Evolutionary conservation across 1,140 invertebrate species (phyloP), one percentile per base, ranked within the genome.

Genomic region (Heliconius hewitsoni): DNA sequence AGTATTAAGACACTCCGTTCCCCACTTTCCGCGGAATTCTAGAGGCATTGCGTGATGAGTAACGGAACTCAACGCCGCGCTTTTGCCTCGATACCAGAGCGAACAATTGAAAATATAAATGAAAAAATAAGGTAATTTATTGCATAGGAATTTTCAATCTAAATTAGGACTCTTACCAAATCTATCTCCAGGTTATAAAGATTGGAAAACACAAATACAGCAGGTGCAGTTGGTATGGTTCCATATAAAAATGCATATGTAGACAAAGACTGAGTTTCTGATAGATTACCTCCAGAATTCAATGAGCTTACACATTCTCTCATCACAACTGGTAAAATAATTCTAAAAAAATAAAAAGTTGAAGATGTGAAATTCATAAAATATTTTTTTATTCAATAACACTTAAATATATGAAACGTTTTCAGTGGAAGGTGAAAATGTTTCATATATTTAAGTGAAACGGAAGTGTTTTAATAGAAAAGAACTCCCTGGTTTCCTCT

Each of bases 161-260:
- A 57, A 3, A 9, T 57, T n/a, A 23, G 8, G 8, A 3, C 60
- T 30, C 95, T 95, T 95, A 98, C 97, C 95, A 98, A 95, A 94
- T 99, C 98, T 82, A 98, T 96, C 90, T 98, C 98, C 16, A 98
- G 87, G 82, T 97, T 96, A 90, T 99, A 99, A 77, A 98, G 96
- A 55, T 97, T 96, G 3, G 98, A 98, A 93, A 99, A 99, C 9
- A 99, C 98, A 94, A 99, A 99, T 8, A 99, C 97, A 60, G 98
- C 98, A 0, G 99, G 98, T 39, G 98, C 98, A 52, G 98, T 97
- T 2, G 98, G 99, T 91, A 99, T 98, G 1, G 98, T 99, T 74
- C 99, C 98, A 93, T 99, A 99, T 0, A 99, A 95, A 95, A 99
- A 99, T 0, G 97, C 98, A 93, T 98, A 99, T 73, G 98, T 99